phyloP scores from a whole-genome alignment of 2,888 invertebrate species.

The Hofmannophila pseudospretella region DNA sequence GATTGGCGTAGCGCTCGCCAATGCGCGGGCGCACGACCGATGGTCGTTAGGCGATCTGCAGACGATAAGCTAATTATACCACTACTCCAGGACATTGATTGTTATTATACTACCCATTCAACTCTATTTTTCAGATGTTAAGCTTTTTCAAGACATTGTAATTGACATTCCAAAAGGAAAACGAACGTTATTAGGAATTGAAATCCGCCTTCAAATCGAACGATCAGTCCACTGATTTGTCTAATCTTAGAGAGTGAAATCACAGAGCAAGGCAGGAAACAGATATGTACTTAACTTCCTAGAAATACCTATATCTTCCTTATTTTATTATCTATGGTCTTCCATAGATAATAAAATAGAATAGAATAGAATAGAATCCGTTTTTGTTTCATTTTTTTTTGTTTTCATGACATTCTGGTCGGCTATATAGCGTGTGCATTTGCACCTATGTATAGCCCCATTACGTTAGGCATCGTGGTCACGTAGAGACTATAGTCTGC shows the following conservation, averaged over 20 bases:
- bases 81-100: constrained; percentile 48
- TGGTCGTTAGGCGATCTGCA: constrained; percentile 53
- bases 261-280: neutral
- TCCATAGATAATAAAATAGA: too few relatives aligned
- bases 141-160: constrained; percentile 39
- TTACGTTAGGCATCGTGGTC: constrained; percentile 39
- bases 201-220: too few relatives aligned
- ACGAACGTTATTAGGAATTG: too few relatives aligned
- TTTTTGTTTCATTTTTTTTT: too few relatives aligned
- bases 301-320: neutral
- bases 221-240: too few relatives aligned
- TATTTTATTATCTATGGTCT: neutral
- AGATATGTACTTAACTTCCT: neutral
- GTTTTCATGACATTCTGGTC: too few relatives aligned
- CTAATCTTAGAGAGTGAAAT: neutral
- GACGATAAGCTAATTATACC: constrained; percentile 71
- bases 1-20: constrained; percentile 66
- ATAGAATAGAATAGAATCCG: too few relatives aligned
- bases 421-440: too few relatives aligned
- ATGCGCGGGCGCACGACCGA: constrained; percentile 63
- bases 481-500: constrained; percentile 36
- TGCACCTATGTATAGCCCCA: too few relatives aligned
- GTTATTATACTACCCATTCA: constrained; percentile 45
- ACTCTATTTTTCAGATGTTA: constrained; percentile 60
- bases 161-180: constrained; percentile 17